phyloP scores from a whole-genome alignment of 2,113 vertebrate species.

The Tricholaema leucomelas region DNA sequence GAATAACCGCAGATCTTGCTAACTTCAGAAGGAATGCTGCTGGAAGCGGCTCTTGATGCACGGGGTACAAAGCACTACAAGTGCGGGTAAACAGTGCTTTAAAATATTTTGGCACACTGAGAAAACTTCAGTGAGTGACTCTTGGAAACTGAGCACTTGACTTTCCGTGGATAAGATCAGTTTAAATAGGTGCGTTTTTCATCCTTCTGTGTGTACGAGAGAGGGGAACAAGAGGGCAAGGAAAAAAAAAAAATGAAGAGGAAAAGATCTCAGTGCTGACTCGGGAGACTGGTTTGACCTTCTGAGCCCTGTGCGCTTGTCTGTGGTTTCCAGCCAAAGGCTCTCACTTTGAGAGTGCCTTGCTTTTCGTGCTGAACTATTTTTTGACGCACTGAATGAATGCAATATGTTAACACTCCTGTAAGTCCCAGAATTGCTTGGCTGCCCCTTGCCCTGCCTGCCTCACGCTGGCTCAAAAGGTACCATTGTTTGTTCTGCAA shows the following conservation, averaged over 20 bases:
- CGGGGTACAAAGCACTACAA: constrained; percentile 49
- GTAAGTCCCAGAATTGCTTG: constrained; percentile 76
- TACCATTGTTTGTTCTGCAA: constrained; percentile 96
- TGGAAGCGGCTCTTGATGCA: constrained; percentile 51
- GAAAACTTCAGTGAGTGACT: constrained; percentile 35
- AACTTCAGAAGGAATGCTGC: constrained; percentile 36
- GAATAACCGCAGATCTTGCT: not conserved
- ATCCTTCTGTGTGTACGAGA: constrained; percentile 38
- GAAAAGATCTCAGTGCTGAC: constrained; percentile 14
- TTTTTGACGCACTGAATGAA: constrained; percentile 75
- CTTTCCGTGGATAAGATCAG: constrained; percentile 48
- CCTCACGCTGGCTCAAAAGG: constrained; percentile 84
- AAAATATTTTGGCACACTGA: constrained; percentile 46
- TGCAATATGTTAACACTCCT: constrained; percentile 79
- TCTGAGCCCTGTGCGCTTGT: constrained; percentile 44
- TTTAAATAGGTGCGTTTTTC: constrained; percentile 63
- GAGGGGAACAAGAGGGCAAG: constrained; percentile 62
- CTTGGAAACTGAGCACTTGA: constrained; percentile 41
- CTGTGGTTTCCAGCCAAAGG: constrained; percentile 72
- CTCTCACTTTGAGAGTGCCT: constrained; percentile 57
- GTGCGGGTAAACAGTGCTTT: constrained; percentile 52
- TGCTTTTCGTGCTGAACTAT: constrained; percentile 70
- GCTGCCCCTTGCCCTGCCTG: constrained; percentile 84
- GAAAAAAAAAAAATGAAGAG: constrained; percentile 35
- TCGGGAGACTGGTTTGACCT: constrained; percentile 60